Evolutionary conservation across 2,797 vertebrate genomes (phyloP).

Genomic region (Hirundo rustica): DNA sequence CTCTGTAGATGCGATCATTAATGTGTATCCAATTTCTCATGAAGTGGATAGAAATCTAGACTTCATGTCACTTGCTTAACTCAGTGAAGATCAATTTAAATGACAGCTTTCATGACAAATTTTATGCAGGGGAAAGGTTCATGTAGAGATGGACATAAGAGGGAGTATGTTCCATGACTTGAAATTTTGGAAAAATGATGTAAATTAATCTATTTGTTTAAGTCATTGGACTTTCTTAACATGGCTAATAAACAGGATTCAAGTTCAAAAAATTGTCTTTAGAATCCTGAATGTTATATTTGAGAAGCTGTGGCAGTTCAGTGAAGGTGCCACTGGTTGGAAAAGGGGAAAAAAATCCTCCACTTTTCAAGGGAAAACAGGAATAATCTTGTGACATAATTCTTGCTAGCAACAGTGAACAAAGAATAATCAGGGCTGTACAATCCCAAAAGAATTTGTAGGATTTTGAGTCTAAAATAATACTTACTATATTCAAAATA

Average conservation of each 20-base stretch:
- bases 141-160: neutral
- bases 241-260: neutral
- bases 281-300: neutral
- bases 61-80: neutral
- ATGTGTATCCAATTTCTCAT: neutral
- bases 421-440: neutral
- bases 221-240: neutral
- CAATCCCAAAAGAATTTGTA: neutral
- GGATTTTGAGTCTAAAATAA: neutral
- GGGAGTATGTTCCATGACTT: neutral
- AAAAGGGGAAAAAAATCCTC: neutral
- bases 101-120: neutral
- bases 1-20: neutral
- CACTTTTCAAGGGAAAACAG: neutral
- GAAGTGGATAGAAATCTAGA: slow-evolving; percentile 12
- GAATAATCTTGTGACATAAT: neutral
- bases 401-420: neutral
- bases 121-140: neutral
- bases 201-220: neutral
- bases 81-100: slow-evolving; percentile 46
- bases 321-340: neutral
- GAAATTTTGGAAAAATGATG: slow-evolving; percentile 19
- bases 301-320: neutral
- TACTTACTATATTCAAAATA: neutral
- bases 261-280: neutral